phyloP scores from a whole-genome alignment of 37 sponge, comb jelly and placozoan species.

The Bolinopsis microptera region DNA sequence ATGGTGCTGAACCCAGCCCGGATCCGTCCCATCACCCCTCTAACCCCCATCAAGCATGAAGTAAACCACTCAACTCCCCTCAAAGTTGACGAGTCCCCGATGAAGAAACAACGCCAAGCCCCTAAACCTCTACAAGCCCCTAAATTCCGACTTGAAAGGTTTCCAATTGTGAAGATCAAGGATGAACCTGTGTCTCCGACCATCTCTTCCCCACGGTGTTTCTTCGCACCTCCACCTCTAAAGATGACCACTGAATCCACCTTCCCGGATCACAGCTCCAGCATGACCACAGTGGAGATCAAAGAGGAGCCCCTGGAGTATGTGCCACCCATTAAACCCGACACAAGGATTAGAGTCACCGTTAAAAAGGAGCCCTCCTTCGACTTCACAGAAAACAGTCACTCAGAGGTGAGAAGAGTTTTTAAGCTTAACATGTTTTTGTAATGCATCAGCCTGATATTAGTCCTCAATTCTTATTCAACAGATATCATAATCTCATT shows the following conservation, averaged over 20 bases:
- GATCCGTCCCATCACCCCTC: constrained; percentile 57
- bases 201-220: neutral
- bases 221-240: constrained; percentile 1
- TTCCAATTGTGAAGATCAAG: constrained; percentile 21
- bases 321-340: neutral
- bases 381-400: neutral
- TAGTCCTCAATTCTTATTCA: neutral
- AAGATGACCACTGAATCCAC: constrained; percentile 27
- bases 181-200: constrained; percentile 37
- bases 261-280: neutral
- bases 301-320: constrained; percentile 24
- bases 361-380: neutral
- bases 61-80: neutral
- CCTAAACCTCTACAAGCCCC: neutral
- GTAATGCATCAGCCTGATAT: too few species aligned
- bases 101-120: constrained; percentile 8
- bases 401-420: neutral
- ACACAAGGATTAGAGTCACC: neutral
- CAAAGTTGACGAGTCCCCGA: constrained; percentile 41
- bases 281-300: neutral
- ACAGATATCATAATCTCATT: neutral
- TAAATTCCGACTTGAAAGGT: neutral
- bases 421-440: too few species aligned
- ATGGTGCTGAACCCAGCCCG: neutral
- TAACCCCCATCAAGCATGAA: neutral